phyloP scores from a whole-genome alignment of 1,140 invertebrate genomes.

The Camponotus vicinus region DNA sequence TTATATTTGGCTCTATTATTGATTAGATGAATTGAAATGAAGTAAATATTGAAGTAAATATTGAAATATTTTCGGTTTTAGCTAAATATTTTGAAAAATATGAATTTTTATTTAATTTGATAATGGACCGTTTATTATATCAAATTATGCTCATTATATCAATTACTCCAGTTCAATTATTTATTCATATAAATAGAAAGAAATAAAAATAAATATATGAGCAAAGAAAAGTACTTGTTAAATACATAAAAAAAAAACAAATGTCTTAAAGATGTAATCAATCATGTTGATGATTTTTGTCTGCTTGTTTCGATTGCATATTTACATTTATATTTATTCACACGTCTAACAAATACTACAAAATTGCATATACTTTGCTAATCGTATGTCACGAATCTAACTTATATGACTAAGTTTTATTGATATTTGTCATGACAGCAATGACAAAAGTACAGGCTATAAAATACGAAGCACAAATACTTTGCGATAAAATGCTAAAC shows the following conservation, averaged over 20 bases:
- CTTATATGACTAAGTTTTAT: slow-evolving; percentile 5
- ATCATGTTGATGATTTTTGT: neutral
- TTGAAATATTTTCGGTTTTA: neutral
- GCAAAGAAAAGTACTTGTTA: neutral
- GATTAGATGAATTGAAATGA: neutral
- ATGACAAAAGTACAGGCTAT: neutral
- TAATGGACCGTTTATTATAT: neutral
- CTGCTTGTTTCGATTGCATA: neutral
- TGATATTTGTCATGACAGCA: neutral
- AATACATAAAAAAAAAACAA: neutral
- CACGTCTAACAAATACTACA: neutral
- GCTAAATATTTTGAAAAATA: neutral
- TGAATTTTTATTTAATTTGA: neutral
- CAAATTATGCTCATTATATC: neutral
- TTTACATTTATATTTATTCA: slow-evolving; percentile 28
- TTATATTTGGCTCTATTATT: neutral
- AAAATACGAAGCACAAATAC: slow-evolving; percentile 16
- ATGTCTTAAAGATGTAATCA: neutral
- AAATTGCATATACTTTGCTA: slow-evolving; percentile 4
- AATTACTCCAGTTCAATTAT: neutral
- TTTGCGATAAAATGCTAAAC: slow-evolving; percentile 19
- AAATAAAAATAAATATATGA: neutral
- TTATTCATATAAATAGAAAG: neutral
- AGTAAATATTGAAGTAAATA: neutral
- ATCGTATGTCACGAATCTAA: neutral